Percentiles rank a stretch among this genome's conserved stretches.
Evolutionary conservation across 1,140 invertebrate species (phyloP).

Genomic region (Cepaea nemoralis): DNA sequence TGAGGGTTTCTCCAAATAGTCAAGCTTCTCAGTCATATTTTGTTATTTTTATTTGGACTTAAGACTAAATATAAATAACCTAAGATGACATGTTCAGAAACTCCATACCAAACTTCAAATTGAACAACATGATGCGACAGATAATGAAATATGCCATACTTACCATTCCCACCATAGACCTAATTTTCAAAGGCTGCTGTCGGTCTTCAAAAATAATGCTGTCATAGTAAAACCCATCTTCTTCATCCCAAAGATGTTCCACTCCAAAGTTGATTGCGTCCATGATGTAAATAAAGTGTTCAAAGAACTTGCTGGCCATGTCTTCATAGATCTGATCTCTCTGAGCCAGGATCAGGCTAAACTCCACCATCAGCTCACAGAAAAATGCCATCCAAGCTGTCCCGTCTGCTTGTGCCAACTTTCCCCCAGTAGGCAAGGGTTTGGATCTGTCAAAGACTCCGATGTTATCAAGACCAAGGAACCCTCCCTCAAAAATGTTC

Average conservation of each 20-base stretch:
- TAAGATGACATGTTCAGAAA: too few relatives aligned
- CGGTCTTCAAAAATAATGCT: constrained; percentile 58
- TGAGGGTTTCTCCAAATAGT: too few relatives aligned
- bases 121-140: too few relatives aligned
- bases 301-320: constrained; percentile 73
- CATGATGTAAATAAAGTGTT: constrained; percentile 71
- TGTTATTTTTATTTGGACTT: too few relatives aligned
- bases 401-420: constrained; percentile 72
- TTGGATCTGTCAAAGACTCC: constrained; percentile 73
- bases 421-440: constrained; percentile 65
- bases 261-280: constrained; percentile 71
- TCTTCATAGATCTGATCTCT: constrained; percentile 71
- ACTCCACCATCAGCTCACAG: constrained; percentile 71
- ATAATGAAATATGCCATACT: neutral
- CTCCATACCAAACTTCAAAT: too few relatives aligned
- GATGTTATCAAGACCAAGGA: constrained; percentile 73
- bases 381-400: constrained; percentile 74
- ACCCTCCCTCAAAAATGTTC: constrained; percentile 72
- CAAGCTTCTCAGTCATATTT: too few relatives aligned
- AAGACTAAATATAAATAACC: too few relatives aligned
- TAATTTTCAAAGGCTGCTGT: constrained; percentile 63
- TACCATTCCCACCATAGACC: constrained; percentile 72
- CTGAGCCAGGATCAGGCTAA: constrained; percentile 69
- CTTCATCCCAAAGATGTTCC: constrained; percentile 71
- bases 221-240: constrained; percentile 73